Evolutionary conservation across 2,113 vertebrate genomes (phyloP).

Genomic region (Pica pica): DNA sequence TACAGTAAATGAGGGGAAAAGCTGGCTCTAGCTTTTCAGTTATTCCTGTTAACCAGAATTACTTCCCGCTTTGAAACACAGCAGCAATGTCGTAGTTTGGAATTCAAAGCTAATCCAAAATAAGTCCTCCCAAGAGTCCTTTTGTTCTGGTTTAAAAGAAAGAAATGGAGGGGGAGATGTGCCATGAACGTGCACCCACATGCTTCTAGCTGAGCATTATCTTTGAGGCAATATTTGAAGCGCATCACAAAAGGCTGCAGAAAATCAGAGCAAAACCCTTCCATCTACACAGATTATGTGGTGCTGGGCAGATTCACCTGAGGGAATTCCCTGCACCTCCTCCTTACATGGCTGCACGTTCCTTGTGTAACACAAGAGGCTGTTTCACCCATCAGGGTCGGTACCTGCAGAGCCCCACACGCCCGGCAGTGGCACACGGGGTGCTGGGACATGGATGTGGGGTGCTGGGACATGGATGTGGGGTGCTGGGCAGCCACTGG

Average conservation of each 20-base stretch:
- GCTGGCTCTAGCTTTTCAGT: background rate
- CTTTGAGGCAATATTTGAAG: background rate
- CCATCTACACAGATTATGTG: background rate
- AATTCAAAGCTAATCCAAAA: background rate
- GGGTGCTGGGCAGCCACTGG: background rate
- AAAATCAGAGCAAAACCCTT: background rate
- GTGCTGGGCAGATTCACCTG: background rate
- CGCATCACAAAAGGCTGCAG: background rate
- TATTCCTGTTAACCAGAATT: background rate
- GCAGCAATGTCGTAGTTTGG: background rate
- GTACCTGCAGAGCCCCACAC: conserved; percentile 36
- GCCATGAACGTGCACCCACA: background rate
- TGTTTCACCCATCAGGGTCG: rapidly evolving
- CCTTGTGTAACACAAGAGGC: rapidly evolving
- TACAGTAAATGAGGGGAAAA: background rate
- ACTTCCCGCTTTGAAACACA: background rate
- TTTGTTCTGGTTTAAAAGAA: background rate
- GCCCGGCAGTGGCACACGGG: background rate
- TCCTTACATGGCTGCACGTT: rapidly evolving
- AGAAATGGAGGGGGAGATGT: background rate
- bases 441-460: background rate
- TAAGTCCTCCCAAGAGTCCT: background rate
- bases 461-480: background rate
- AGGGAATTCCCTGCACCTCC: background rate
- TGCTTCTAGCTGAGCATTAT: background rate